Conservation (phyloP, 2,113 vertebrate genomes). For the Saimiri boliviensis region DNA sequence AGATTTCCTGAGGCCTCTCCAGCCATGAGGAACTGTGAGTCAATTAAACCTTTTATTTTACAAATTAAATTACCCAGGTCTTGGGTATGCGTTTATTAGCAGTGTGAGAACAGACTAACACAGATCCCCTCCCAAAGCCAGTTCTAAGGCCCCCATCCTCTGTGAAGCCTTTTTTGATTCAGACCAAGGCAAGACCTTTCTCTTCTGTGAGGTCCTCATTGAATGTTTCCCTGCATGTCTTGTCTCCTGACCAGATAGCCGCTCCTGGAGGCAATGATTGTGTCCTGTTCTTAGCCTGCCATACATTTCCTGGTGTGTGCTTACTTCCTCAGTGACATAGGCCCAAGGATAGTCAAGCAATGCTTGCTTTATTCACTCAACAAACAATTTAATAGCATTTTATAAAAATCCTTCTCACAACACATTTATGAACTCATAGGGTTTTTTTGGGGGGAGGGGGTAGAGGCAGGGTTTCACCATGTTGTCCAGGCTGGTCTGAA, state of each 20-base stretch:
- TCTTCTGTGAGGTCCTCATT: neutral
- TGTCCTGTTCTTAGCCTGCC: neutral
- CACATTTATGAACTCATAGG: neutral
- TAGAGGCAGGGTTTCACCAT: too few relatives aligned
- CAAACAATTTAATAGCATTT: neutral
- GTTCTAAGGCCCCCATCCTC: neutral
- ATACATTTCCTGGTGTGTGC: neutral
- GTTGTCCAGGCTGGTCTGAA: too few relatives aligned
- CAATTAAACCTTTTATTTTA: too few relatives aligned
- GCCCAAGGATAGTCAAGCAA: neutral
- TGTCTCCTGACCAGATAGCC: neutral
- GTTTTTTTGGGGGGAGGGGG: too few relatives aligned
- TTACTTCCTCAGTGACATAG: neutral
- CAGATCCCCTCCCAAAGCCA: neutral
- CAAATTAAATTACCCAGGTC: too few relatives aligned
- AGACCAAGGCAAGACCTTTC: neutral
- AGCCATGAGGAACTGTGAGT: too few relatives aligned
- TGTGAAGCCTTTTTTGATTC: neutral
- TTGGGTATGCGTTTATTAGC: too few relatives aligned
- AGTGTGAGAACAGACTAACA: too few relatives aligned
- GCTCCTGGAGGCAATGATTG: neutral
- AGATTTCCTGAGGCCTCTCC: too few relatives aligned
- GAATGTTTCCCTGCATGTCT: neutral
- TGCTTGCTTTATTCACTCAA: neutral
- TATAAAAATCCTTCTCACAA: neutral